A percentile compares a stretch with the other conserved stretches of the same genome.
Evolutionary conservation across 2,113 vertebrate species (phyloP).

Genomic region (Noctilio leporinus): DNA sequence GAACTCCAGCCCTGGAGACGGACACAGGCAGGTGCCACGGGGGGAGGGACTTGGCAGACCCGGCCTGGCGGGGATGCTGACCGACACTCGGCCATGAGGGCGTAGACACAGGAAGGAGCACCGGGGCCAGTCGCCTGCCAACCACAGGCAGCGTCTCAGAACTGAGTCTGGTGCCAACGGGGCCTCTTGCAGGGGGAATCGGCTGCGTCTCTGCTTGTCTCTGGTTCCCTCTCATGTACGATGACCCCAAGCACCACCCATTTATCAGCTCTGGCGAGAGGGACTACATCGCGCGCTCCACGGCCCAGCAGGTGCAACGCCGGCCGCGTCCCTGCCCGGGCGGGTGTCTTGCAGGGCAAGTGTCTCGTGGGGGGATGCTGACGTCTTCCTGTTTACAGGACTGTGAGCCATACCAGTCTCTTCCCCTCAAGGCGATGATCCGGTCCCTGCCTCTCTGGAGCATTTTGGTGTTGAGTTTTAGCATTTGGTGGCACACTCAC

Average conservation of each 20-base stretch:
- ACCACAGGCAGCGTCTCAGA: not conserved
- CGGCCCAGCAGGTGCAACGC: constrained; percentile 45
- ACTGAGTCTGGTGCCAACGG: not conserved
- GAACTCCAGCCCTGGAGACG: not conserved
- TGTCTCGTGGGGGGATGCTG: not conserved
- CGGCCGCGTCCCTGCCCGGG: not conserved
- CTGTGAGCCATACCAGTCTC: constrained; percentile 76
- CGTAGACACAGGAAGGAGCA: not conserved
- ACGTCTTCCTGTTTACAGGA: constrained; percentile 71
- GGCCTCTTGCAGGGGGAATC: constrained; percentile 35
- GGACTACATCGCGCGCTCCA: constrained; percentile 15
- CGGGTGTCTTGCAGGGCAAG: not conserved
- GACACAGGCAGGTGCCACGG: too few relatives aligned
- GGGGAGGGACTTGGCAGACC: too few relatives aligned
- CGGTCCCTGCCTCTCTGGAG: constrained; percentile 85
- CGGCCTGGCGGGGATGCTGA: too few relatives aligned
- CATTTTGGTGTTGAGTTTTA: constrained; percentile 84
- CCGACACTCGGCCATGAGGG: not conserved
- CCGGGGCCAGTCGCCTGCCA: not conserved
- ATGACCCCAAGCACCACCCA: constrained; percentile 43
- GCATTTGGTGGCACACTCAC: constrained; percentile 81
- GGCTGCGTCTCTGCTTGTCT: constrained; percentile 47
- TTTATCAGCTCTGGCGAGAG: constrained; percentile 52
- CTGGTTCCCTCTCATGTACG: constrained; percentile 47
- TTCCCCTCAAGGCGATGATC: constrained; percentile 81